phyloP scores from a whole-genome alignment of 1,140 invertebrate genomes.

The Bombus superbus region DNA sequence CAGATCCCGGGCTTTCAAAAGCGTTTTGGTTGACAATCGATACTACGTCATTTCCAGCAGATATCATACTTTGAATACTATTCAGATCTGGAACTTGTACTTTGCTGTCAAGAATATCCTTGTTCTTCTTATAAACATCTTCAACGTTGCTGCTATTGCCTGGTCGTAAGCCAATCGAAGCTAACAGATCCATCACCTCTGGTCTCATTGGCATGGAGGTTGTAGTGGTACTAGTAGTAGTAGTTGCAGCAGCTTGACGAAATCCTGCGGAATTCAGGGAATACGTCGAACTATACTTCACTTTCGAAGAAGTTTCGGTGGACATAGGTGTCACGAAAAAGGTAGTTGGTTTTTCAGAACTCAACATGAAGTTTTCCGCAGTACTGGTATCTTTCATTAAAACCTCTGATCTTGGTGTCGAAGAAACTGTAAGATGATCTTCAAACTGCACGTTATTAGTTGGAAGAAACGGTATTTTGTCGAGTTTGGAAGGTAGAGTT shows the following conservation, averaged over 20 bases:
- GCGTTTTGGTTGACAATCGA: conserved; percentile 71
- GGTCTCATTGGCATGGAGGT: conserved; percentile 69
- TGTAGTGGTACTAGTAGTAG: conserved; percentile 34
- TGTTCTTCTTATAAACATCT: conserved; percentile 53
- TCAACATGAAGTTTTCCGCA: conserved; percentile 9
- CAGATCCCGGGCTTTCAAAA: conserved; percentile 60
- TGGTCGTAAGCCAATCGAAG: conserved; percentile 77
- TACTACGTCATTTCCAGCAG: conserved; percentile 28
- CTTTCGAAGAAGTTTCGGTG: conserved; percentile 18
- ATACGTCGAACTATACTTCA: conserved; percentile 62
- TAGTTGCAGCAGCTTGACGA: conserved; percentile 52
- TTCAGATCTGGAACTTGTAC: conserved; percentile 51
- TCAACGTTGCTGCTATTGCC: conserved; percentile 42
- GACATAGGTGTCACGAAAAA: conserved; percentile 77
- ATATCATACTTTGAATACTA: conserved; percentile 40
- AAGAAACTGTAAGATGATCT: not conserved
- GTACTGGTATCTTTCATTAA: not conserved
- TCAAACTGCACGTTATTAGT: conserved; percentile 43
- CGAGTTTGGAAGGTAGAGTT: conserved; percentile 25
- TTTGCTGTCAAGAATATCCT: conserved; percentile 50
- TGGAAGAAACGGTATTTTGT: conserved; percentile 62
- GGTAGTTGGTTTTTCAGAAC: conserved; percentile 54
- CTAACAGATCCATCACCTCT: conserved; percentile 79
- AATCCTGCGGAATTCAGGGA: conserved; percentile 56
- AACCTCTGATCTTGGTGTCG: not conserved